A percentile compares a stretch with the other conserved stretches of the same genome.
Conservation (phyloP, 2,888 invertebrate genomes). For the Laothoe populi region DNA sequence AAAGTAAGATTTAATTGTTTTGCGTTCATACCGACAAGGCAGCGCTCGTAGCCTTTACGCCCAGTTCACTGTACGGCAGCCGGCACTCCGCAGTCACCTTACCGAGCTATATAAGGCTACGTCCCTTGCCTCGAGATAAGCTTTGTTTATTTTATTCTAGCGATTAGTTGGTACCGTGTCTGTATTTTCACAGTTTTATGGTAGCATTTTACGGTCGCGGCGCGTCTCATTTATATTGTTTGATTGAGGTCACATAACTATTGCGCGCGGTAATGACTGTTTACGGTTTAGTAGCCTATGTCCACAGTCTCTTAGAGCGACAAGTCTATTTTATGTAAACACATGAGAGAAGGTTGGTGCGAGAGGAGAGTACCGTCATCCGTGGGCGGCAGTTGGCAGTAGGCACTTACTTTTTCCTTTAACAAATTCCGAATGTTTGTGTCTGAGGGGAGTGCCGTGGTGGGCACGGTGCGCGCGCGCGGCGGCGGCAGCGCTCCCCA, state of each 20-base stretch:
- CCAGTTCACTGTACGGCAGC: slow-evolving; percentile 48
- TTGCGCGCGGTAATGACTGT: slow-evolving; percentile 34
- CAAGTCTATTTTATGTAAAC: slow-evolving; percentile 25
- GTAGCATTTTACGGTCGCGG: slow-evolving; percentile 43
- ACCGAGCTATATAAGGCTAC: slow-evolving; percentile 66
- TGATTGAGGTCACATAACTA: slow-evolving; percentile 37
- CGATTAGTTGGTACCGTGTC: slow-evolving; percentile 57
- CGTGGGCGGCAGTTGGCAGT: slow-evolving; percentile 46
- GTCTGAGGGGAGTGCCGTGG: slow-evolving; percentile 63
- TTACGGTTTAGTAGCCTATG: slow-evolving; percentile 30
- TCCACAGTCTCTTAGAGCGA: neutral
- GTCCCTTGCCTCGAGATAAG: slow-evolving; percentile 70
- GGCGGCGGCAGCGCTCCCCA: slow-evolving; percentile 55
- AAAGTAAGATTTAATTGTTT: slow-evolving; percentile 58
- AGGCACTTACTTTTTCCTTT: slow-evolving; percentile 90
- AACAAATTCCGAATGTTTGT: slow-evolving; percentile 88
- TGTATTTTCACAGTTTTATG: slow-evolving; percentile 52
- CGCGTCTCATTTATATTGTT: slow-evolving; percentile 40
- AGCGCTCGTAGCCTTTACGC: slow-evolving; percentile 41
- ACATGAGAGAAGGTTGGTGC: slow-evolving; percentile 35
- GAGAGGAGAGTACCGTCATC: slow-evolving; percentile 31
- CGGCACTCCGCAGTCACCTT: slow-evolving; percentile 53
- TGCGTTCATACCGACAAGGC: slow-evolving; percentile 32
- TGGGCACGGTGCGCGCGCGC: slow-evolving; percentile 64
- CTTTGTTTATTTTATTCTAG: slow-evolving; percentile 69